phyloP scores from a whole-genome alignment of 2,888 invertebrate genomes.

The Nyleta sp. region DNA sequence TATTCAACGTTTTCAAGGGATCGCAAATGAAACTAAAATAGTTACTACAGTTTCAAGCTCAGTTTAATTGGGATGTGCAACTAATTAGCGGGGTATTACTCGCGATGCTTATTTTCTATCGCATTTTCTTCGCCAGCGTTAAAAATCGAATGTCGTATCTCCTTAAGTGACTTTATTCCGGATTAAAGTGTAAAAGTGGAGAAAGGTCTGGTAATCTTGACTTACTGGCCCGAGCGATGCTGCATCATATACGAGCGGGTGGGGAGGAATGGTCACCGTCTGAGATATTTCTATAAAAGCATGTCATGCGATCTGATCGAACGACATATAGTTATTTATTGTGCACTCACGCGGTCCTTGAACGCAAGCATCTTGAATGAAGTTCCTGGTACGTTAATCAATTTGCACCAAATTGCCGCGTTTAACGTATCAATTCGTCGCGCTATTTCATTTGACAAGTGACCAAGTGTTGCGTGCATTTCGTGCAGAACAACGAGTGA shows the following conservation, averaged over 20 bases:
- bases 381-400: slow-evolving; percentile 48
- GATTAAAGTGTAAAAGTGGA: slow-evolving; percentile 54
- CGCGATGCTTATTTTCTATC: neutral
- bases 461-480: slow-evolving; percentile 17
- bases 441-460: slow-evolving; percentile 6
- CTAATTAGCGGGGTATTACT: neutral
- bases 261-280: slow-evolving; percentile 34
- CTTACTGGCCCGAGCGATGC: slow-evolving; percentile 25
- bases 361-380: slow-evolving; percentile 45
- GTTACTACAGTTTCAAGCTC: no score
- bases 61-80: slow-evolving; percentile 1
- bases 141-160: slow-evolving; percentile 29
- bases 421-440: slow-evolving; percentile 1
- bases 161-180: slow-evolving; percentile 40
- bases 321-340: slow-evolving; percentile 50
- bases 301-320: slow-evolving; percentile 35
- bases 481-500: slow-evolving; percentile 9
- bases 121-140: slow-evolving; percentile 6
- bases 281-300: slow-evolving; percentile 59
- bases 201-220: slow-evolving; percentile 61
- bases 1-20: no score
- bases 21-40: neutral
- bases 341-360: slow-evolving; percentile 26
- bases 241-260: slow-evolving; percentile 10
- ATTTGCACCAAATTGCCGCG: slow-evolving; percentile 7